Conservation (phyloP, 2,113 vertebrate species). For the Zosterops lateralis region DNA sequence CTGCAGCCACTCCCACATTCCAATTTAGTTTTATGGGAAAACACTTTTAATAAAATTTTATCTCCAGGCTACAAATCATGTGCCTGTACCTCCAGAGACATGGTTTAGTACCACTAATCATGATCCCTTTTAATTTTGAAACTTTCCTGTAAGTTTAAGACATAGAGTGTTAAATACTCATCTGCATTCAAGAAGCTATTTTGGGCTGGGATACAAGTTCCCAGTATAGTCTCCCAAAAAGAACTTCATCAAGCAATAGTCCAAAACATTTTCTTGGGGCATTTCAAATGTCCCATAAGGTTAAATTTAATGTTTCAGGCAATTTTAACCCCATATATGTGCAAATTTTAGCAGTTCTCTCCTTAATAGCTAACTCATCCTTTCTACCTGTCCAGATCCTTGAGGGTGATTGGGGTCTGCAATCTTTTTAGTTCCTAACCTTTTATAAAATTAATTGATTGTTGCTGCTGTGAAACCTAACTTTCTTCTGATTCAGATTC, state of each 20-base stretch:
- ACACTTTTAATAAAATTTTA: background rate
- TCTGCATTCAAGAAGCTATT: background rate
- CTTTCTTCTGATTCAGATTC: background rate
- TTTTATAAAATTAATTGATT: background rate
- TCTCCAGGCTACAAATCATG: background rate
- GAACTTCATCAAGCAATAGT: rapidly evolving
- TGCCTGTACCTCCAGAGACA: background rate
- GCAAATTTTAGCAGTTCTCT: background rate
- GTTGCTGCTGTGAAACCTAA: background rate
- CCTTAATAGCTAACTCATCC: background rate
- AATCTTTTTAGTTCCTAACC: background rate
- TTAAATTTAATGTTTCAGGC: background rate
- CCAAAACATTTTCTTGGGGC: background rate
- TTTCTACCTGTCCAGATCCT: background rate
- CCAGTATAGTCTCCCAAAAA: background rate
- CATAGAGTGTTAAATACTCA: background rate
- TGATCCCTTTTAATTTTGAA: background rate
- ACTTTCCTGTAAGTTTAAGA: background rate
- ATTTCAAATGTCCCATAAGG: background rate
- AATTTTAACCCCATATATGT: background rate
- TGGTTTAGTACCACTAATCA: background rate
- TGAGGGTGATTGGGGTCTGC: background rate
- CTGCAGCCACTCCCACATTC: background rate
- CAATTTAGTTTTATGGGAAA: background rate
- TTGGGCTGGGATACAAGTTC: background rate